Evolutionary conservation across 2,888 invertebrate species (phyloP), one percentile per base, ranked within the genome.

Genomic region (Mythimna impura): DNA sequence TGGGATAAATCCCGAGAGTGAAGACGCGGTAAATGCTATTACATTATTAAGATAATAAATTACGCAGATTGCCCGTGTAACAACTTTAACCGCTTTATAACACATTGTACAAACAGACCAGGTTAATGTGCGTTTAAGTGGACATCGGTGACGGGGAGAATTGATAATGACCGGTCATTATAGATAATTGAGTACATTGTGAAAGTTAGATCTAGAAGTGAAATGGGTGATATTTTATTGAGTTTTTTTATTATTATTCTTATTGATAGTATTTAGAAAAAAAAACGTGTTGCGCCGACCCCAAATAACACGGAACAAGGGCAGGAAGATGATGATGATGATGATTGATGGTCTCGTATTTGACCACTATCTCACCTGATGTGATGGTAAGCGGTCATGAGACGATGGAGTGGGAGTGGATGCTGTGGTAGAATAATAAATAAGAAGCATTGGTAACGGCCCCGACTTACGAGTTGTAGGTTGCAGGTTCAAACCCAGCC

Each of bases 61-160:
- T 71, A 81, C 66, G 22, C 25, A 20, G n/a, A 82, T 77, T 80
- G 22, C 30, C 67, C 74, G 66, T 78, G 54, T 81, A 85, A 81
- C 63, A 71, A 72, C 57, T 58, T 66, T 47, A 72, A 78, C 78
- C 36, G 74, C 66, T 79, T 74, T 71, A 80, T 80, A 83, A 76
- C 66, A 76, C 70, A 80, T 72, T 67, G 72, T 80, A 76, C 70
- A 86, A 82, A 86, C 85, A 86, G 89, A 88, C 79, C 81, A 82
- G 89, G 86, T 71, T 91, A 91, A 91, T 91, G 85, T 74, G 8
- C 73, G 71, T 87, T 82, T 89, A 88, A 88, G 76, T 71, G 79
- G 68, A 78, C 82, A 78, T 75, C 66, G 54, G 22, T 71, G 79
- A 78, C 85, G 84, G 74, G 73, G 80, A 85, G 71, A 88, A 88